Evolutionary conservation across 2,113 vertebrate genomes (phyloP), one percentile per base, ranked within the genome.

Genomic region (Zeus faber): DNA sequence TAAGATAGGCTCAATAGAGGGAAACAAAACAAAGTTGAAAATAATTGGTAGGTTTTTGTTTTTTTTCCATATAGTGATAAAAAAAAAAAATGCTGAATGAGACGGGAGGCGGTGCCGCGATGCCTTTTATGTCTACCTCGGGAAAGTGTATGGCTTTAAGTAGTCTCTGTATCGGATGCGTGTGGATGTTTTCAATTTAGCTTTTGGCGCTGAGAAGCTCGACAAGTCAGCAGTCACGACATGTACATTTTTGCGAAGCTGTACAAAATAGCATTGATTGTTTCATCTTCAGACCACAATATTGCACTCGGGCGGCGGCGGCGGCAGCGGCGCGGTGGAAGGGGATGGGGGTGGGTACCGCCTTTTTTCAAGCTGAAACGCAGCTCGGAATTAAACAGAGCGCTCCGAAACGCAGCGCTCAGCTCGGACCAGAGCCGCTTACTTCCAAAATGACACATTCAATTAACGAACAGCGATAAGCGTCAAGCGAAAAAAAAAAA

Each of bases 111-210:
- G 69, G 23, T 62, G 71, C 70, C 70, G 72, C 31, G 75, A 44
- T 76, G 74, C n/a, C n/a, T n/a, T n/a, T n/a, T n/a, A n/a, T n/a
- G 74, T 80, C 55, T 80, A 77, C 80, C 80, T 82, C 77, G 69
- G 77, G 81, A 69, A 81, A 86, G 74, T 84, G 79, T 87, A 89
- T 89, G 90, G 90, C 89, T 90, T 87, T 81, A 84, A 76, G 75
- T 82, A 73, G 67, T 80, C 68, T 84, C 52, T 80, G 66, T 84
- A 51, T 78, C 75, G 72, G 79, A 80, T 76, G 74, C 65, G 75
- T 45, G 70, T 66, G 70, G 79, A 81, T 29, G 65, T 87, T 67
- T 80, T 76, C 80, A 77, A 82, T 71, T 81, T 84, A 82, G 60
- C 82, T 84, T 77, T 87, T 64, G 68, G 76, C 78, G 80, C 76